These are phyloP conservation scores for Brachionichthys hirsutus DNA, from an alignment of 2,113 vertebrate genomes.

Conservation along the genomic window DNA sequence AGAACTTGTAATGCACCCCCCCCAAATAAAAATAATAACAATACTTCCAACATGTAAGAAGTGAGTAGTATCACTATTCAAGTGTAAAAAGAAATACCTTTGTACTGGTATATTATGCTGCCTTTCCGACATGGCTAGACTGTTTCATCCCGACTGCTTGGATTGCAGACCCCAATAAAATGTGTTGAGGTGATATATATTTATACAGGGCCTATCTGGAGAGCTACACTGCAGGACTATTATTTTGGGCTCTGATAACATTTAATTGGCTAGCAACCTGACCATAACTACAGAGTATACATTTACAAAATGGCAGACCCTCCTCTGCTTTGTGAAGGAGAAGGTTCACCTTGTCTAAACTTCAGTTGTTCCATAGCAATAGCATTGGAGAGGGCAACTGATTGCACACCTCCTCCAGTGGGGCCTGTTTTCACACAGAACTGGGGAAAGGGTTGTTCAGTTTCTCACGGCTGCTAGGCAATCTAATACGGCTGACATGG, in stretches of 20 bases:
- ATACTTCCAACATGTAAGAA: too few species aligned
- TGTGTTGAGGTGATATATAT: slow-evolving; percentile 46
- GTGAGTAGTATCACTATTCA: slow-evolving; percentile 1
- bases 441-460: not conserved
- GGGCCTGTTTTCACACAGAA: too few species aligned
- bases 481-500: not conserved
- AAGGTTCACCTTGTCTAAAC: too few species aligned
- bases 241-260: slow-evolving; percentile 69
- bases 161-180: slow-evolving; percentile 28
- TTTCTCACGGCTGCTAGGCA: not conserved
- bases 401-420: too few species aligned
- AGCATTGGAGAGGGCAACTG: too few species aligned
- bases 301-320: too few species aligned
- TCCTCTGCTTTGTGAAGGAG: too few species aligned
- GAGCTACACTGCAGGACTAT: slow-evolving; percentile 42
- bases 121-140: slow-evolving; percentile 23
- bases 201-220: slow-evolving; percentile 5
- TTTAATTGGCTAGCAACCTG: slow-evolving; percentile 68
- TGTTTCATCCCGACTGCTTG: slow-evolving; percentile 18
- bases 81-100: slow-evolving; percentile 14
- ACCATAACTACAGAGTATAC: slow-evolving; percentile 37
- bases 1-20: too few species aligned
- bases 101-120: slow-evolving; percentile 16
- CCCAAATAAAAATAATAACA: too few species aligned
- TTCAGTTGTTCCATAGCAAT: too few species aligned